A percentile compares a stretch with the other conserved stretches of the same genome.
Evolutionary conservation across 2,113 vertebrate genomes (phyloP).

Genomic region (Tachuris rubrigastra): DNA sequence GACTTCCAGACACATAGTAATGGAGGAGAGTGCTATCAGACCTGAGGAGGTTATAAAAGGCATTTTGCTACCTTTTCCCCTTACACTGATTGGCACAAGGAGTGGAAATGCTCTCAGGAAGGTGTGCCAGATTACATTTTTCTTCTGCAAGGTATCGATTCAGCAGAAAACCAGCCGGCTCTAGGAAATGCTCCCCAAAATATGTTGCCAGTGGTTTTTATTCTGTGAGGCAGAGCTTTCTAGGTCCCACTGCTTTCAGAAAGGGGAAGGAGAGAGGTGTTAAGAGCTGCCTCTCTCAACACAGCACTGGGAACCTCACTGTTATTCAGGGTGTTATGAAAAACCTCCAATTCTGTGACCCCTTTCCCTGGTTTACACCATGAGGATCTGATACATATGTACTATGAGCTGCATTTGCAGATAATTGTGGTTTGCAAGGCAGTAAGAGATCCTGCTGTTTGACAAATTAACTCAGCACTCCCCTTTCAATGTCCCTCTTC

Average conservation of each 20-base stretch:
- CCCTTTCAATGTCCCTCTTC: background rate
- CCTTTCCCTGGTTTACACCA: rapidly evolving
- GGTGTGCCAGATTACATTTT: background rate
- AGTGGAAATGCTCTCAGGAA: background rate
- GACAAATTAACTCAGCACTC: rapidly evolving
- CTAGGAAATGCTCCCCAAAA: rapidly evolving
- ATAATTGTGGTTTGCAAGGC: background rate
- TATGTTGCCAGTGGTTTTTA: background rate
- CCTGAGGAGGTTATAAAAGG: background rate
- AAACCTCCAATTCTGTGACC: background rate
- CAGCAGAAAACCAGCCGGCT: background rate
- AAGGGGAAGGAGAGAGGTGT: rapidly evolving
- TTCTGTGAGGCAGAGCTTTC: background rate
- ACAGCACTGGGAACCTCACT: background rate
- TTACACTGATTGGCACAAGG: background rate
- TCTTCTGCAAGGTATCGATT: background rate
- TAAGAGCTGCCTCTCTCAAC: background rate
- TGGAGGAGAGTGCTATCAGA: background rate
- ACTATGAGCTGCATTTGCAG: background rate
- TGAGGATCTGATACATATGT: rapidly evolving
- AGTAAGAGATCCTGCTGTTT: background rate
- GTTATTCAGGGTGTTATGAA: background rate
- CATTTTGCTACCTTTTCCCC: background rate
- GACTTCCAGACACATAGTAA: background rate
- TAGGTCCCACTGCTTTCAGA: background rate